Evolutionary conservation across 2,797 vertebrate genomes (phyloP).

Genomic region (Rhinatrema bivittatum): DNA sequence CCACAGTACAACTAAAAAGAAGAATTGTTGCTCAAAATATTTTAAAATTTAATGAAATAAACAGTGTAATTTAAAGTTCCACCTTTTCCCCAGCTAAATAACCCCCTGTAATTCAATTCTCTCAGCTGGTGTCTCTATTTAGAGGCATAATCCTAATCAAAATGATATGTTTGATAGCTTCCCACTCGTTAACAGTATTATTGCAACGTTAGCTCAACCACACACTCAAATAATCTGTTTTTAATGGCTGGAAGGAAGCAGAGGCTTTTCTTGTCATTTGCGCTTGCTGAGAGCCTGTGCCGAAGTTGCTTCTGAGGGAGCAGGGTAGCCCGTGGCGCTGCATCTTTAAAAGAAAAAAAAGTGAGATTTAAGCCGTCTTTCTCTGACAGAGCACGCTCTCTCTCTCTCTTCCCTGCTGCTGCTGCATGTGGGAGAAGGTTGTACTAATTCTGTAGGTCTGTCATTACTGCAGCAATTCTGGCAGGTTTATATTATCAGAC

Average conservation of each 20-base stretch:
- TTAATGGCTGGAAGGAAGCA: not conserved
- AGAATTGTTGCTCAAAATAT: no score
- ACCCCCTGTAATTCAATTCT: no score
- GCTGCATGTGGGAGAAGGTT: constrained; percentile 21
- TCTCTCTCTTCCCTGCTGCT: constrained; percentile 1
- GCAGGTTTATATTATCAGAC: constrained; percentile 34
- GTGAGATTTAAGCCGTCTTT: no score
- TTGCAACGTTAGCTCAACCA: not conserved
- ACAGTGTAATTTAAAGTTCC: no score
- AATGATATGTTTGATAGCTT: not conserved
- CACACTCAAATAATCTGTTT: not conserved
- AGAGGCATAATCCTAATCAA: not conserved
- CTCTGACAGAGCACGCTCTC: constrained; percentile 1
- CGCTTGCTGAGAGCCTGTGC: not conserved
- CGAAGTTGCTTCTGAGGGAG: no score
- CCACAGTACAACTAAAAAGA: no score
- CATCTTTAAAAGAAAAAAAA: no score
- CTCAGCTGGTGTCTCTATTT: no score
- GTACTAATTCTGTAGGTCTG: constrained; percentile 29
- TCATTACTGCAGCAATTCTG: constrained; percentile 27
- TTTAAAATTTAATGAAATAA: no score
- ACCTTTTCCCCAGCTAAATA: no score
- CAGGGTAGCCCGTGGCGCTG: no score
- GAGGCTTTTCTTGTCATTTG: not conserved
- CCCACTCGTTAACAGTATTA: not conserved